Conservation (phyloP, 2,797 vertebrate genomes). For the Hypotaenidia okinawae region DNA sequence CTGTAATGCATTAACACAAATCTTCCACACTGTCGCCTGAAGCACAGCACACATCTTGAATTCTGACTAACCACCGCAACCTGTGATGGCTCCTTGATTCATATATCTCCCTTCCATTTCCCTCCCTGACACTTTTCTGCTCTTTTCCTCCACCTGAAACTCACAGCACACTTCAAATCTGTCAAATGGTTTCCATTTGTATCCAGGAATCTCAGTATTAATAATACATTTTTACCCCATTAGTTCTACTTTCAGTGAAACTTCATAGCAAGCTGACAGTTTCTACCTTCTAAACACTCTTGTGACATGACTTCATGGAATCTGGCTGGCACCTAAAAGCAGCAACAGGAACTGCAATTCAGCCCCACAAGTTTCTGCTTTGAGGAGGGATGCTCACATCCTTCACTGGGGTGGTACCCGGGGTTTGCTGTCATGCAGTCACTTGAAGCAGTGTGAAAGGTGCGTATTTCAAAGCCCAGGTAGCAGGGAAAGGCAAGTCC, state of each 20-base stretch:
- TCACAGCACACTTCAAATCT: not conserved
- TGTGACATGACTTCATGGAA: not conserved
- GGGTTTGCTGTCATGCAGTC: not conserved
- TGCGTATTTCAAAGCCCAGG: not conserved
- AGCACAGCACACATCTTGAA: not conserved
- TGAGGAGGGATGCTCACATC: not conserved
- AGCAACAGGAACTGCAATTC: not conserved
- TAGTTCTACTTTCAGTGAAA: constrained; percentile 24
- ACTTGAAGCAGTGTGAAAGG: not conserved
- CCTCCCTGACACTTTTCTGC: not conserved
- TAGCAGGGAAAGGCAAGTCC: not conserved
- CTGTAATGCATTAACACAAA: not conserved
- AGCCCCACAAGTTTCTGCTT: not conserved
- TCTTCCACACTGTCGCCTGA: not conserved
- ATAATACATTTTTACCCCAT: constrained; percentile 35
- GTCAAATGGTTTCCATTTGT: constrained; percentile 14
- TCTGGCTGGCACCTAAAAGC: not conserved
- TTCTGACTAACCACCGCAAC: constrained; percentile 2
- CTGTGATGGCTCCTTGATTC: not conserved
- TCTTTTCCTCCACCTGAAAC: not conserved
- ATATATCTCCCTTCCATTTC: not conserved
- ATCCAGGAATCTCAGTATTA: constrained; percentile 22
- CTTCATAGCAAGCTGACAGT: constrained; percentile 27
- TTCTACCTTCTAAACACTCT: not conserved
- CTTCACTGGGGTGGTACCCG: not conserved